Evolutionary conservation across 2,888 invertebrate genomes (phyloP), one percentile per base, ranked within the genome.

Genomic region (Lasioglossum leucozonium): DNA sequence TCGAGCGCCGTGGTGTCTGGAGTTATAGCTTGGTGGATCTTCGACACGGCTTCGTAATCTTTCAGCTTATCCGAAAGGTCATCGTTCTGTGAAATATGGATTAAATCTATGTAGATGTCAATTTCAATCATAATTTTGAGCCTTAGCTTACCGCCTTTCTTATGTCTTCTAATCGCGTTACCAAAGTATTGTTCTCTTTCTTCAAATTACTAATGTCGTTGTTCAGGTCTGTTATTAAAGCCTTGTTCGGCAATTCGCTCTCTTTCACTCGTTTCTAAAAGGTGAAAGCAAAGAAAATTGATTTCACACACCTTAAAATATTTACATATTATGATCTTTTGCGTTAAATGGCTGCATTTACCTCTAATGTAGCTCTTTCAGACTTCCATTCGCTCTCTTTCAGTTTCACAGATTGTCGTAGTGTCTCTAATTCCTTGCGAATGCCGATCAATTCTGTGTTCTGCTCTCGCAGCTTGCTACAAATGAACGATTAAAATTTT

Each of bases 41-140:
- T 98, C 69, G 97, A 97, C 4, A 98, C 97, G 94, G 97, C 97
- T 93, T 98, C 97, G 94, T 97, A 98, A 95, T 98, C 98, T 93
- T 98, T 98, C 51, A 98, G 94, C 94, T 98, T 98, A 90, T 97
- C 96, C 88, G 96, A 96, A 3, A 98, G 95, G 93, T 98, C 98
- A 90, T 98, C 98, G 93, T 97, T 97, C 96, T 97, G 91, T 42
- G 91, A 91, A 88, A 44, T 44, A 71, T 26, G 47, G 3, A 67
- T 75, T 30, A 44, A 8, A 65, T 22, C 47, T 8, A 22, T 51
- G 8, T 22, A 51, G 47, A 51, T 22, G 22, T 51, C 8, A 6
- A 65, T 34, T 34, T 58, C 18, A 8, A 16, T 58, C 4, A 4
- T 26, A 26, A 16, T 18, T 16, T 18, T 4, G 18, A 22, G 11